Evolutionary conservation across 1,140 invertebrate genomes (phyloP), one percentile per base, ranked within the genome.

Genomic region (Brachystomella parvula): DNA sequence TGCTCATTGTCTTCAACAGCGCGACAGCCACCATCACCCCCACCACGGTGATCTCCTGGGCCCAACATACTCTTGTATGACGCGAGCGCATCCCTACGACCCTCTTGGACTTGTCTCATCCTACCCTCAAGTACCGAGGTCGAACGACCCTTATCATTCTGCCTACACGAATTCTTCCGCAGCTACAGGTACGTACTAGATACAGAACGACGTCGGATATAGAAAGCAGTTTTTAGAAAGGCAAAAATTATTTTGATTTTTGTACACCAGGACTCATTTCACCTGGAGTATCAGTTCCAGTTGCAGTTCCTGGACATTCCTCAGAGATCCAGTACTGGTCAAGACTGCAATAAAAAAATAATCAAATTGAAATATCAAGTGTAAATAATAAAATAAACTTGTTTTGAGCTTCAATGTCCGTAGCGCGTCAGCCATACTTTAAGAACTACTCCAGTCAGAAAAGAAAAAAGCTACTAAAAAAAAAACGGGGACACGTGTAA

Each of bases 241-340:
- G n/a, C n/a, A n/a, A n/a, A n/a, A n/a, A n/a, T n/a, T n/a, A n/a
- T n/a, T n/a, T n/a, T n/a, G n/a, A n/a, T n/a, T n/a, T n/a, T n/a
- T n/a, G n/a, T n/a, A n/a, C n/a, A n/a, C 6, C 76, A 86, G 85
- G 85, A 74, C 77, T 87, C 61, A 86, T 87, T 75, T 86, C 85
- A 17, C 85, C 85, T 12, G 85, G 85, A 30, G 83, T 87, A n/a
- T 86, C 84, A 47, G 85, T 87, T 1, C 85, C 85, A 9, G 83
- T 87, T 33, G 85, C 86, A 71, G 84, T 86, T 56, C 85, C 85
- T 12, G 85, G 85, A 32, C 83, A 84, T 64, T 78, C 81, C 30
- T 78, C 79, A 61, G 84, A 86, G 67, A 84, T 85, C 82, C 84
- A 85, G 75, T 86, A 86, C 73, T 86, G 85, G 85, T 82, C 84